Evolutionary conservation across 2,888 invertebrate genomes (phyloP), one percentile per base, ranked within the genome.

Genomic region (Atherix ibis): DNA sequence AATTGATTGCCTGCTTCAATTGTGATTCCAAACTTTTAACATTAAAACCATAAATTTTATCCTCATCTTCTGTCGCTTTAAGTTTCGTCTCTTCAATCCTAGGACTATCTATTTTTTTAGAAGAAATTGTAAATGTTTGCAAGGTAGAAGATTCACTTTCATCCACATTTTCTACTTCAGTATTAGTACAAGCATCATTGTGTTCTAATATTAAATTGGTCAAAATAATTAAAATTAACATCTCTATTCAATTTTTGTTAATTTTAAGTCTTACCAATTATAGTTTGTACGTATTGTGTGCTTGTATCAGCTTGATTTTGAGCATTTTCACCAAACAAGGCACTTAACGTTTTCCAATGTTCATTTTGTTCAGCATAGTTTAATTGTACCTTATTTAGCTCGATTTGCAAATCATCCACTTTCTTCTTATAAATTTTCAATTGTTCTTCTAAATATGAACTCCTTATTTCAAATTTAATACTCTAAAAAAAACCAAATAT

Each of bases 271-370:
- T 22, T 40, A 44, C 44, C 41, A 8, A 41, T 24, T 5, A 32
- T 31, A 10, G 41, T 38, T 36, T 48, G 48, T 15, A 32, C 24
- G 27, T 15, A 31, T 32, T 40, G n/a, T n/a, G n/a, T n/a, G n/a
- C n/a, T n/a, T n/a, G n/a, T n/a, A n/a, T n/a, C n/a, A n/a, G n/a
- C n/a, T n/a, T n/a, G n/a, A n/a, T n/a, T n/a, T n/a, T 8, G 34
- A 13, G 2, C 22, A 10, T 12, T 18, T 27, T 24, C 29, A 2
- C 44, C 46, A 18, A 58, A 61, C 13, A 61, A 31, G 2, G 56
- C 54, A 13, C 48, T 46, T 17, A 61, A 52, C 3, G 56, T 57
- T 27, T 54, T 54, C 58, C 60, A 60, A 34, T 61, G 62, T 37
- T 58, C 55, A 13, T 48, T 46, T 9, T 57, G 53, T 4, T 44